Base-by-base conservation (phyloP, 1,140 invertebrate species). In the Paralvinella palmiformis region DNA sequence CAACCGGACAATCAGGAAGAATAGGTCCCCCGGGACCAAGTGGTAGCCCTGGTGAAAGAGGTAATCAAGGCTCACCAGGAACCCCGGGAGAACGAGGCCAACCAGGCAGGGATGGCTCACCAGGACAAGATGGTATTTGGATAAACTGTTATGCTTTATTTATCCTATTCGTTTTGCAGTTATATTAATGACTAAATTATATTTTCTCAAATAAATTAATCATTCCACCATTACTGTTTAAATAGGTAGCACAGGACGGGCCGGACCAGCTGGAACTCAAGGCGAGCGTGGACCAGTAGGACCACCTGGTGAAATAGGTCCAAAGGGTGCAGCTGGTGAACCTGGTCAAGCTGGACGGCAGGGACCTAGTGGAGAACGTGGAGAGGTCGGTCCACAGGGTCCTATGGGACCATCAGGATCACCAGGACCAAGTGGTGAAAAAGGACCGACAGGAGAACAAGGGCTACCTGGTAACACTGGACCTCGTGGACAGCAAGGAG, bases 301-400 rank as follows among this genome's bases (percentile, higher is more conserved):
- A n/a, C 13, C 20, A 10, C 13, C 13, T 17, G 67, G 62, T 6
- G 5, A 35, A 13, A 33, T 36, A 2, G 56, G 63, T 44, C 52
- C 17, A 27, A 24, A 41, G 13, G 63, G 63, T 48, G 15, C 44
- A 27, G 32, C 41, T 15, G 68, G 68, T 53, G 35, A 32, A 36
- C 56, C 65, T 45, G 68, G 68, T 52, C 53, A 36, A 10, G n/a
- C 36, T 31, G 68, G 55, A 52, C 64, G 68, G 37, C 74, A 74
- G 36, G 84, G 84, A 10, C 13, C 17, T 7, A 52, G 24, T 22
- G 48, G 48, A 13, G 3, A 24, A 15, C 27, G 33, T 6, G 55
- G 68, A 20, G 22, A 53, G 27, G 3, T 15, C 45, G 65, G 68
- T 61, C 29, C n/a, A 33, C 31, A 20, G 29, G 67, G 67, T 15